Evolutionary conservation across 2,888 invertebrate genomes (phyloP).

Genomic region (Leptinotarsa haldemani): DNA sequence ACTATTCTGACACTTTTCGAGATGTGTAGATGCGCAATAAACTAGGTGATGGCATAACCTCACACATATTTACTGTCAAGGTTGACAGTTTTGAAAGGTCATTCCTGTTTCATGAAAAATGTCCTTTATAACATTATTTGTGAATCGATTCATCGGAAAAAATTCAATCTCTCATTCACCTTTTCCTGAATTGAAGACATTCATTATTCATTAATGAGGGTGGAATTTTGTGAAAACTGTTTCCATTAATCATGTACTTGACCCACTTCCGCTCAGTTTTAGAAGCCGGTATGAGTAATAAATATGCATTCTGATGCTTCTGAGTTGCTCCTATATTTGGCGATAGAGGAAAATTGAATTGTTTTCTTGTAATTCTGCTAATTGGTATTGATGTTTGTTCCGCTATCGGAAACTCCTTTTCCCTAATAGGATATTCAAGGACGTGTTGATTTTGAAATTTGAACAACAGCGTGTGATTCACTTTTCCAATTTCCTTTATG

Average conservation of each 20-base stretch:
- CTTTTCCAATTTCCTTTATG: background rate
- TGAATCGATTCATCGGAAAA: too few relatives aligned
- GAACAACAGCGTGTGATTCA: background rate
- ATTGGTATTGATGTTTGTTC: constrained; percentile 10
- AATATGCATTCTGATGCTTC: background rate
- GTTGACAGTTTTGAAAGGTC: too few relatives aligned
- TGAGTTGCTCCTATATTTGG: background rate
- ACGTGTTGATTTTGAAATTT: background rate
- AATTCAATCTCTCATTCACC: too few relatives aligned
- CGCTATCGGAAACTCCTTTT: background rate
- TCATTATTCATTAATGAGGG: too few relatives aligned
- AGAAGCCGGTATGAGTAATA: background rate
- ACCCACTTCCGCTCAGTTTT: background rate
- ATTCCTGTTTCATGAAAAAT: too few relatives aligned
- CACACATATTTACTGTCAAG: too few relatives aligned
- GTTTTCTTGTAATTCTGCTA: background rate
- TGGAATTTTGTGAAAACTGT: background rate
- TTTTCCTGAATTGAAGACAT: too few relatives aligned
- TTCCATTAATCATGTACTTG: background rate
- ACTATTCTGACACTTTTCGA: too few relatives aligned
- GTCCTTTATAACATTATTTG: too few relatives aligned
- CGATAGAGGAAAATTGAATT: background rate
- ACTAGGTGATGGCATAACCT: too few relatives aligned
- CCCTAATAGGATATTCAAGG: background rate
- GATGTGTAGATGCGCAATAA: too few relatives aligned